These are phyloP conservation scores for Nymphalis urticae DNA, from an alignment of 2,888 invertebrate genomes.

Conservation along the genomic window DNA sequence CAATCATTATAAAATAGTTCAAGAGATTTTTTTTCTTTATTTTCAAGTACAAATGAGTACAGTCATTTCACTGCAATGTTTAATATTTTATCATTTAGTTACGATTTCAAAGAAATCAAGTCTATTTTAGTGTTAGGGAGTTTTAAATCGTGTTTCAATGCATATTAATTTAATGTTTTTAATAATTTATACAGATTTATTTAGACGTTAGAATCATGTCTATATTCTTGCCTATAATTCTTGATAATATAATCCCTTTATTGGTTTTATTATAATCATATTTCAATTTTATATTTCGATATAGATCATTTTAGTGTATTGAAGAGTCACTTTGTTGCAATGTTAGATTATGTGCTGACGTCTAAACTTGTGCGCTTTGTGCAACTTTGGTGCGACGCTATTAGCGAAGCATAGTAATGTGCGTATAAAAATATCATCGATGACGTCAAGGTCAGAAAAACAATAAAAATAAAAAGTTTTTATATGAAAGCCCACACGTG, in stretches of 20 bases:
- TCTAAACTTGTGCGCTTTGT: constrained; percentile 18
- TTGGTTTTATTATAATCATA: constrained; percentile 43
- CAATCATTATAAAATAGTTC: background rate
- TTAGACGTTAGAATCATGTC: constrained; percentile 55
- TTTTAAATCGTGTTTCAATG: constrained; percentile 45
- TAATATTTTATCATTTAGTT: constrained; percentile 36
- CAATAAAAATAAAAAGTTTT: background rate
- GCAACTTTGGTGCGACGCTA: constrained; percentile 6
- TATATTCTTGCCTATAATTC: constrained; percentile 65
- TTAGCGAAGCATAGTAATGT: background rate
- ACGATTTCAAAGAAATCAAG: constrained; percentile 68
- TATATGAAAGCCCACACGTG: constrained; percentile 11
- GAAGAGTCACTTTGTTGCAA: constrained; percentile 32
- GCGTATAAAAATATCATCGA: too few relatives aligned
- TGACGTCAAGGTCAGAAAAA: background rate
- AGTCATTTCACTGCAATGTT: constrained; percentile 54
- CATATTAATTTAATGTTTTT: constrained; percentile 39
- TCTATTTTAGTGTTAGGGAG: constrained; percentile 47
- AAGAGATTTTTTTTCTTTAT: constrained; percentile 15
- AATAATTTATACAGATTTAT: constrained; percentile 52
- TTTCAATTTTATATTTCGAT: constrained; percentile 35
- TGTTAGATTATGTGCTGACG: constrained; percentile 31
- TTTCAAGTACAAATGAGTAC: constrained; percentile 54
- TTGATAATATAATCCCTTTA: constrained; percentile 42
- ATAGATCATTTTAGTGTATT: constrained; percentile 33